Evolutionary conservation across 2,797 vertebrate genomes (phyloP).

Genomic region (Characodon lateralis): DNA sequence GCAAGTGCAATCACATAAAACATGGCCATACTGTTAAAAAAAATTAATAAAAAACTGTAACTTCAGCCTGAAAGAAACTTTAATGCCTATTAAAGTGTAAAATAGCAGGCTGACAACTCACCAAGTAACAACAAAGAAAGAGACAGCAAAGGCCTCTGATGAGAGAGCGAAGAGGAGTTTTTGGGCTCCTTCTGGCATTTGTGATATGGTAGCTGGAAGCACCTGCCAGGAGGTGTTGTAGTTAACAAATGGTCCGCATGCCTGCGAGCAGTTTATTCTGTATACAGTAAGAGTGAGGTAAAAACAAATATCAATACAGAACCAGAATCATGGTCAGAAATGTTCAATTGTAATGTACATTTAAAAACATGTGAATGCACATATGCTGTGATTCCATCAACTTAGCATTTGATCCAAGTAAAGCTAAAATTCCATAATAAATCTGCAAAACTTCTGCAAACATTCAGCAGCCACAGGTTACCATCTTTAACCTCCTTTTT

Average conservation of each 20-base stretch:
- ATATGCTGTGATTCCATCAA: not conserved
- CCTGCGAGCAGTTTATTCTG: conserved; percentile 89
- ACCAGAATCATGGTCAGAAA: not conserved
- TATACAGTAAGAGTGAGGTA: not conserved
- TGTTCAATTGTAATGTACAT: not conserved
- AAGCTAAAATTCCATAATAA: not conserved
- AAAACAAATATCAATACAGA: not conserved
- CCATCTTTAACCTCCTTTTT: not conserved
- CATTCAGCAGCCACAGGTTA: not conserved
- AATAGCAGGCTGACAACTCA: conserved; percentile 52
- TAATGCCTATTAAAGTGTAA: not conserved
- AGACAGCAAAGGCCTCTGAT: conserved; percentile 91
- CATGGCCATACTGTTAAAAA: conserved; percentile 87
- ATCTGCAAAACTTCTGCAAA: not conserved
- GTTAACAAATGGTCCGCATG: conserved; percentile 90
- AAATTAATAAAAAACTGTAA: not conserved
- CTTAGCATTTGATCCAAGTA: not conserved
- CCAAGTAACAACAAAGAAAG: conserved; percentile 91
- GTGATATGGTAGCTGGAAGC: conserved; percentile 75
- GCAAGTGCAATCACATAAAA: conserved; percentile 94
- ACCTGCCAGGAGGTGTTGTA: conserved; percentile 88
- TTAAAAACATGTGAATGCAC: not conserved
- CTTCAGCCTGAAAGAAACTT: not conserved
- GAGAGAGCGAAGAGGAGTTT: conserved; percentile 76
- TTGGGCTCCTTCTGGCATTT: conserved; percentile 73